Percentiles rank a stretch among this genome's conserved stretches.
These are phyloP conservation scores for Galerucella nymphaeae DNA, from an alignment of 2,888 invertebrate genomes.

Conservation along the genomic window DNA sequence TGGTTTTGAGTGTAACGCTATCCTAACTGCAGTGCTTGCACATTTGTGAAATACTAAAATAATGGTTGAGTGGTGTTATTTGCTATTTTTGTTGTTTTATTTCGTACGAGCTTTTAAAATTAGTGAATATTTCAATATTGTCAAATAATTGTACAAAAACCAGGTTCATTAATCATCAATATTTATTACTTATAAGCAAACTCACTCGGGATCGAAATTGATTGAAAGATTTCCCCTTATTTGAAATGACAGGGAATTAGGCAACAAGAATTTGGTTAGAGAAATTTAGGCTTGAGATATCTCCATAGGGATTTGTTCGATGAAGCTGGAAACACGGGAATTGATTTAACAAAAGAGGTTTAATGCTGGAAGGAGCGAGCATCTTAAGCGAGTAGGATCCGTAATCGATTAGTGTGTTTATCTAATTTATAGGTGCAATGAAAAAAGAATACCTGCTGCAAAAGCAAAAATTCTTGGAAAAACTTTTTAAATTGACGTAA, in stretches of 20 bases:
- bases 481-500: too few relatives aligned
- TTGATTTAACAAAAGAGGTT: slow-evolving; percentile 27
- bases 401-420: slow-evolving; percentile 24
- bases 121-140: too few relatives aligned
- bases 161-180: too few relatives aligned
- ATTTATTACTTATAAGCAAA: neutral
- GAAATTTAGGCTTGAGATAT: slow-evolving; percentile 15
- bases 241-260: slow-evolving; percentile 22
- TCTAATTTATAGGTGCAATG: slow-evolving; percentile 7
- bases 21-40: too few relatives aligned
- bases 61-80: too few relatives aligned
- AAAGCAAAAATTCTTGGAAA: too few relatives aligned
- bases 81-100: too few relatives aligned
- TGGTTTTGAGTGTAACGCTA: too few relatives aligned
- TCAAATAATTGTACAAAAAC: too few relatives aligned
- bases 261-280: slow-evolving; percentile 24
- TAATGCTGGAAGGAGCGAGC: neutral
- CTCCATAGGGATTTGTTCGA: slow-evolving; percentile 24
- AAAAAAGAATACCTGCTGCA: too few relatives aligned
- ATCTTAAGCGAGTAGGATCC: neutral
- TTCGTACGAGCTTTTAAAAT: too few relatives aligned
- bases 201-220: slow-evolving; percentile 5
- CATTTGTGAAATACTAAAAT: too few relatives aligned
- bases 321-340: slow-evolving; percentile 25
- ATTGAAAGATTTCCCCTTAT: slow-evolving; percentile 6